Conservation (phyloP, 2,113 vertebrate species). For the Lathamus discolor region DNA sequence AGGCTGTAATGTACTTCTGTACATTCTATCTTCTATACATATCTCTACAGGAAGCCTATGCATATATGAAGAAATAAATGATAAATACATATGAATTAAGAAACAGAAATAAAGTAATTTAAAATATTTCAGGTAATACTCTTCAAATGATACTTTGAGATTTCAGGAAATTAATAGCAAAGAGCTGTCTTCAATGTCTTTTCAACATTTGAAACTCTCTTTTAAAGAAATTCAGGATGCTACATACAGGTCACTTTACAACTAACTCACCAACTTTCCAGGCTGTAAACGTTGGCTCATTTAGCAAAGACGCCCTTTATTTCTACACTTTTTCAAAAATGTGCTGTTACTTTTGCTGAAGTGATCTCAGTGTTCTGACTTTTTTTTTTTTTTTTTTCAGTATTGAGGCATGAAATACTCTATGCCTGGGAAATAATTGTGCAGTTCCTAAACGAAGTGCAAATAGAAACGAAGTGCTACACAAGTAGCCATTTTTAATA, state of each 20-base stretch:
- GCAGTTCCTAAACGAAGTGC: background rate
- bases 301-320: background rate
- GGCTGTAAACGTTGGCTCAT: background rate
- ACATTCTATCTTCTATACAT: background rate
- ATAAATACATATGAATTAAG: background rate
- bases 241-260: background rate
- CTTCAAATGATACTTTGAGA: background rate
- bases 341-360: background rate
- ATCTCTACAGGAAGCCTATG: background rate
- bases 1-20: background rate
- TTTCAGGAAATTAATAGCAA: background rate
- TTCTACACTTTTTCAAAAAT: background rate
- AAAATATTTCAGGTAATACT: background rate
- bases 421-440: background rate
- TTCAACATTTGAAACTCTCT: background rate
- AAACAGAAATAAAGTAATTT: background rate
- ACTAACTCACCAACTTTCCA: background rate
- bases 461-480: background rate
- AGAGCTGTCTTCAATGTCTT: background rate
- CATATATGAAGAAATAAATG: background rate
- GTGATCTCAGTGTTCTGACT: background rate
- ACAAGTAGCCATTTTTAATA: background rate
- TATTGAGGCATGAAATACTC: background rate
- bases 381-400: background rate
- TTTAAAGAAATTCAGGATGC: background rate